Conservation (phyloP, 1,140 invertebrate species). For the Heterodera schachtii region DNA sequence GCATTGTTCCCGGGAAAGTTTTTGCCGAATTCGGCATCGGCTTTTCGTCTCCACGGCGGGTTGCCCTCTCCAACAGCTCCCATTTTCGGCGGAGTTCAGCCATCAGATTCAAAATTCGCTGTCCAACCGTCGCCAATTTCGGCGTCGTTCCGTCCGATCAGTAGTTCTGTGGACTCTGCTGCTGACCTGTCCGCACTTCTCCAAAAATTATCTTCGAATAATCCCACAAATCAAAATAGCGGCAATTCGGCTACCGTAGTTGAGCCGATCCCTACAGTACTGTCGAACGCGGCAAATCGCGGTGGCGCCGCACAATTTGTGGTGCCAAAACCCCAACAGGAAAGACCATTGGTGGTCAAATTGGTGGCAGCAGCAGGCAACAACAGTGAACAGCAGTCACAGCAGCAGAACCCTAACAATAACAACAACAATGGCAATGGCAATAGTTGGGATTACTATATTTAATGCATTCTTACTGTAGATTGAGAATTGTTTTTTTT, state of each 20-base stretch:
- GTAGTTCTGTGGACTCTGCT: neutral
- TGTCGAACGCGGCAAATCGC: neutral
- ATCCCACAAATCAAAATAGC: neutral
- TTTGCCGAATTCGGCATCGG: neutral
- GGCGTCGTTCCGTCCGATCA: neutral
- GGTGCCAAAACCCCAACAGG: neutral
- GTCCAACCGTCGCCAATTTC: neutral
- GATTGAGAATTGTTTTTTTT: no score
- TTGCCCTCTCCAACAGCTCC: neutral
- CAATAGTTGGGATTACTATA: neutral
- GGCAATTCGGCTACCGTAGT: neutral
- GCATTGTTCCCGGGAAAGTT: neutral
- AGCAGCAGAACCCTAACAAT: neutral
- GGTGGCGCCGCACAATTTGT: neutral
- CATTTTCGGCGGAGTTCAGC: neutral
- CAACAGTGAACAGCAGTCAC: neutral
- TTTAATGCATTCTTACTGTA: no score
- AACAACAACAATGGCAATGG: neutral
- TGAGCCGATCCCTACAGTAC: neutral
- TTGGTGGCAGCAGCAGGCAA: neutral
- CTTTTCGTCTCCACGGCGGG: neutral
- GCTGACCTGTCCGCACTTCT: neutral
- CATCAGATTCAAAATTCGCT: neutral
- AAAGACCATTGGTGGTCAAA: neutral
- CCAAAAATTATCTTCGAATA: neutral